Base-by-base conservation (phyloP, 2,797 vertebrate species). In the Percopsis omiscomaycus region DNA sequence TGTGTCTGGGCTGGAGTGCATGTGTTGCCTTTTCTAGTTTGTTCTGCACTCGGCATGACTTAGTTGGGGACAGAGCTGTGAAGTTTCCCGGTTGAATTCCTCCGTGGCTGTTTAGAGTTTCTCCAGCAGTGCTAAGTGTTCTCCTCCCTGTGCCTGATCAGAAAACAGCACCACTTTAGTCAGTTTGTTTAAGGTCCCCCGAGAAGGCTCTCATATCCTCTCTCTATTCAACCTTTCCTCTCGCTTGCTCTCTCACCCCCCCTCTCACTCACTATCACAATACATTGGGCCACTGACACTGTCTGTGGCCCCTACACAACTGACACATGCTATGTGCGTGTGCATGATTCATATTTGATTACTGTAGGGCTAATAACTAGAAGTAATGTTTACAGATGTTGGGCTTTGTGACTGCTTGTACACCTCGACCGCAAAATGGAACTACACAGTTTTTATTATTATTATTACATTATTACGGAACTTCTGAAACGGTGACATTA, bases 91-190 rank as follows among this genome's bases (percentile, higher is more conserved):
- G 84, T 72, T 75, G 80, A 88, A 91, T 91, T 91, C 89, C 89
- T 91, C 78, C 68, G 86, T 89, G 89, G 80, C 86, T 90, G 85
- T 89, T 91, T 91, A 90, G 84, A 84, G 84, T 83, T 84, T 90
- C 86, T 88, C 85, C 80, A 86, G 85, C 84, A 88, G 83, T 82
- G 82, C 84, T 90, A 87, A 89, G 84, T 89, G 87, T 89, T 88
- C 84, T 83, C 80, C 85, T 87, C 81, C 82, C 80, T 82, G 82
- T 84, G 88, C 83, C 86, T 84, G 85, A 90, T 92, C 90, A 87
- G 84, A 91, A 90, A 90, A 90, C 86, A 91, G 86, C 83, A 89
- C 86, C 88, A 88, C 88, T 89, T 89, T 87, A 89, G 81, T 88
- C 83, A 78, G 85, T 89, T 90, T 91, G 87, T 89, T 91, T 90